Evolutionary conservation across 2,113 vertebrate species (phyloP).

Genomic region (Phyllopteryx taeniolatus): DNA sequence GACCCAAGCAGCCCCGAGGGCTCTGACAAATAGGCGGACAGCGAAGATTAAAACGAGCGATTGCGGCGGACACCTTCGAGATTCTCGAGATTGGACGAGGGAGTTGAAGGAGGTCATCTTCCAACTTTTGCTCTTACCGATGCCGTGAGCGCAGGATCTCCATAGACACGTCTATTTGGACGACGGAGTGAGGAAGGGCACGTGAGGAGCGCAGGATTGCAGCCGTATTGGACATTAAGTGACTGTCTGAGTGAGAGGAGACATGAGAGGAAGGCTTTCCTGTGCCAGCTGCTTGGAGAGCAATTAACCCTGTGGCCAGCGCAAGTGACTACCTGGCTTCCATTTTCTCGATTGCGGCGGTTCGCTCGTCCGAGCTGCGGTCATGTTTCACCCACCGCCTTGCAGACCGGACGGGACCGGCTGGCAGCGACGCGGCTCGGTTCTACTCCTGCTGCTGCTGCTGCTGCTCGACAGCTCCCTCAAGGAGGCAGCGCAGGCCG

Average conservation of each 20-base stretch:
- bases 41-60: constrained; percentile 64
- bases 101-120: constrained; percentile 41
- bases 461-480: constrained; percentile 71
- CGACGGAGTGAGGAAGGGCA: constrained; percentile 50
- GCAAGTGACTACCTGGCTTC: constrained; percentile 51
- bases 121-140: constrained; percentile 66
- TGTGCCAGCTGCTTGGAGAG: constrained; percentile 56
- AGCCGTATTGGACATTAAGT: constrained; percentile 56
- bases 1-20: constrained; percentile 59
- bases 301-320: constrained; percentile 59
- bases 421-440: constrained; percentile 29
- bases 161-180: constrained; percentile 45
- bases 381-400: constrained; percentile 57
- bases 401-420: constrained; percentile 34
- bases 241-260: constrained; percentile 51
- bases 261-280: constrained; percentile 57
- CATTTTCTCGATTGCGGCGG: constrained; percentile 33
- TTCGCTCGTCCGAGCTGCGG: constrained; percentile 19
- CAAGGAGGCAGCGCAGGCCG: constrained; percentile 68
- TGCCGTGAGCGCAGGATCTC: constrained; percentile 55
- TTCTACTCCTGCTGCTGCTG: constrained; percentile 55
- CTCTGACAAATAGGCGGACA: constrained; percentile 60
- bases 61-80: constrained; percentile 56
- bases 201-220: constrained; percentile 42
- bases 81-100: constrained; percentile 31